Evolutionary conservation across 2,113 vertebrate species (phyloP).

Genomic region (Numenius arquata): DNA sequence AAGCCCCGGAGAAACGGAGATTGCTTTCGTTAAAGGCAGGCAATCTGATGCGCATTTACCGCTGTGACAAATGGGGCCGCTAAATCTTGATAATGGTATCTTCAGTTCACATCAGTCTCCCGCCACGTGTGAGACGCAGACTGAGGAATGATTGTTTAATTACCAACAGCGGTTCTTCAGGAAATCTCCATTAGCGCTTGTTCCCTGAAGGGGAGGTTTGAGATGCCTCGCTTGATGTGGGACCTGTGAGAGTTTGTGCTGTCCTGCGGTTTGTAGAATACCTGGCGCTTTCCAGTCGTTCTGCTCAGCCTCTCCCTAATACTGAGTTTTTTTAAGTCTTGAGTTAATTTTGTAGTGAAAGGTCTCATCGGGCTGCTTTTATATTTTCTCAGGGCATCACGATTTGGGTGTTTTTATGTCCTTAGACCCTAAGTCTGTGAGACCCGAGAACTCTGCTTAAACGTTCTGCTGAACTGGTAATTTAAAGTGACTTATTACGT

Average conservation of each 20-base stretch:
- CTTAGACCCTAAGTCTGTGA: not conserved
- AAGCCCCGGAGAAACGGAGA: not conserved
- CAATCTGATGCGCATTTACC: not conserved
- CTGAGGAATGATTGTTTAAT: not conserved
- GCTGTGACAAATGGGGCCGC: not conserved
- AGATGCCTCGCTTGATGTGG: not conserved
- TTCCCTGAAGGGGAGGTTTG: not conserved
- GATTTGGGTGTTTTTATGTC: not conserved
- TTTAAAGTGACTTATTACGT: not conserved
- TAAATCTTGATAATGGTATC: not conserved
- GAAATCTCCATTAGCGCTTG: not conserved
- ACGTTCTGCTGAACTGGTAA: not conserved
- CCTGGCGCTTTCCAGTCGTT: not conserved
- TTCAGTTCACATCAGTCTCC: not conserved
- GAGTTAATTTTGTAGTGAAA: not conserved
- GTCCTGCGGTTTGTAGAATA: not conserved
- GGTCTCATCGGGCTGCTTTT: not conserved
- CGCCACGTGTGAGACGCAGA: fast-evolving
- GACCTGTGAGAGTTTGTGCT: not conserved
- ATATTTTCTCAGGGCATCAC: not conserved
- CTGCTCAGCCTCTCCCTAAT: not conserved
- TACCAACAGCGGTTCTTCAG: not conserved
- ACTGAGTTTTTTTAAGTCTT: not conserved
- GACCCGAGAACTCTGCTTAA: not conserved
- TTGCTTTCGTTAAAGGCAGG: not conserved